Evolutionary conservation across 2,113 vertebrate genomes (phyloP).

Genomic region (Pholis gunnellus): DNA sequence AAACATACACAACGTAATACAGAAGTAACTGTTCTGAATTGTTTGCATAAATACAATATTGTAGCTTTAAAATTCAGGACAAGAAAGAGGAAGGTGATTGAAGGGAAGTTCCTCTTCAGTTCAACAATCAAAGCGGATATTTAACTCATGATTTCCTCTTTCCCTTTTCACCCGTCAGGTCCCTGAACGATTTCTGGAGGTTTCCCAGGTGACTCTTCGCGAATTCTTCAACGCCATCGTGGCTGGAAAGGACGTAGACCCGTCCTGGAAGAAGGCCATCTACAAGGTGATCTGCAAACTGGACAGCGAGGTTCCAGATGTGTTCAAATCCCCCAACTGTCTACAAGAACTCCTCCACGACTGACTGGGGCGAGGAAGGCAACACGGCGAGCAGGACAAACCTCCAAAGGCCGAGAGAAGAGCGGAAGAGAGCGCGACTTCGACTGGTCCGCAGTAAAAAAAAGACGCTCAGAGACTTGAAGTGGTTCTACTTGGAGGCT

Average conservation of each 20-base stretch:
- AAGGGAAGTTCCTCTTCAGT: slow-evolving; percentile 12
- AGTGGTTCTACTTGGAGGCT: slow-evolving; percentile 7
- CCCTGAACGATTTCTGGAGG: slow-evolving; percentile 98
- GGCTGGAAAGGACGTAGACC: slow-evolving; percentile 97
- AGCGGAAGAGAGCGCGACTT: neutral
- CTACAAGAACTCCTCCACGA: slow-evolving; percentile 99
- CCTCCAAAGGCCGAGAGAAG: slow-evolving; percentile 31
- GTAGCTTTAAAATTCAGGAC: neutral
- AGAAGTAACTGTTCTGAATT: slow-evolving; percentile 26
- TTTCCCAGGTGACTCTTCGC: slow-evolving; percentile 97
- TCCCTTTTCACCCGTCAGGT: slow-evolving; percentile 84
- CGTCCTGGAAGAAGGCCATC: slow-evolving; percentile 99
- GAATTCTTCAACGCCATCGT: slow-evolving; percentile 99
- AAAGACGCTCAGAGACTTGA: slow-evolving; percentile 16
- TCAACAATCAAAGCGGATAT: neutral
- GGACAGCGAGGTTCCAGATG: slow-evolving; percentile 97
- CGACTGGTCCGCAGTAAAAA: slow-evolving; percentile 16
- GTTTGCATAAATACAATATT: neutral
- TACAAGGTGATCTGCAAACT: slow-evolving; percentile 99
- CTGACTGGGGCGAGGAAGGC: slow-evolving; percentile 58
- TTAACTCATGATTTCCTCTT: slow-evolving; percentile 1
- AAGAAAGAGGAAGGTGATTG: neutral
- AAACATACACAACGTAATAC: neutral
- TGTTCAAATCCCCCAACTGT: slow-evolving; percentile 99
- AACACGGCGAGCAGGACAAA: neutral